phyloP scores from a whole-genome alignment of 2,888 invertebrate species.

The Athrips mouffetella region DNA sequence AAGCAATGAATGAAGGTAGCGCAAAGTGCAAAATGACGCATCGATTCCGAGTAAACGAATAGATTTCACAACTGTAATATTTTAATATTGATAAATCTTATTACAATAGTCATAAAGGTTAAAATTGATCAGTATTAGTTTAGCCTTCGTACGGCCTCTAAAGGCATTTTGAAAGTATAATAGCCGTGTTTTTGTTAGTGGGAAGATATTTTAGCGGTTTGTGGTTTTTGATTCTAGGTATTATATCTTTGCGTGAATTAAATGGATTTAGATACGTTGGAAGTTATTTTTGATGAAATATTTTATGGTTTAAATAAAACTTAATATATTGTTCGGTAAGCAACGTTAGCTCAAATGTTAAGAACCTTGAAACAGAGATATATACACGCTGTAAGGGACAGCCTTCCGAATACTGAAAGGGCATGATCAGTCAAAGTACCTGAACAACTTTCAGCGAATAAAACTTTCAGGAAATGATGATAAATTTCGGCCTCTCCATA shows the following conservation, averaged over 20 bases:
- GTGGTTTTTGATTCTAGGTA: slow-evolving; percentile 2
- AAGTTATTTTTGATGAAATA: no score
- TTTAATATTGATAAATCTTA: background rate
- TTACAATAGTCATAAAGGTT: background rate
- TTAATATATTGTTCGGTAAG: no score
- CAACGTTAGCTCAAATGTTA: no score
- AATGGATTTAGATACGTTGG: background rate
- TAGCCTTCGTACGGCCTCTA: slow-evolving; percentile 9
- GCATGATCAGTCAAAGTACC: no score
- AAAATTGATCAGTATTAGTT: background rate
- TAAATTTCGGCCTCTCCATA: no score
- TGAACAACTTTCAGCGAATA: no score
- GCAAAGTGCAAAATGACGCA: slow-evolving; percentile 11
- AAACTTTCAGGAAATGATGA: no score
- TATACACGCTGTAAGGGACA: no score
- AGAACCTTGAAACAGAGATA: no score
- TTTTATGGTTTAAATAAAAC: no score
- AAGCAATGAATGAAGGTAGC: background rate
- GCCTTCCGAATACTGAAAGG: no score
- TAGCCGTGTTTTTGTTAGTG: background rate
- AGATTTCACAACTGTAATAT: background rate
- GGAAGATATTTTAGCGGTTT: background rate
- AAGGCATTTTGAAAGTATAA: slow-evolving; percentile 1
- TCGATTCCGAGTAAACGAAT: slow-evolving; percentile 4
- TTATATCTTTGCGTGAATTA: background rate